phyloP scores from a whole-genome alignment of 2,113 vertebrate genomes.

The Diadophis punctatus region DNA sequence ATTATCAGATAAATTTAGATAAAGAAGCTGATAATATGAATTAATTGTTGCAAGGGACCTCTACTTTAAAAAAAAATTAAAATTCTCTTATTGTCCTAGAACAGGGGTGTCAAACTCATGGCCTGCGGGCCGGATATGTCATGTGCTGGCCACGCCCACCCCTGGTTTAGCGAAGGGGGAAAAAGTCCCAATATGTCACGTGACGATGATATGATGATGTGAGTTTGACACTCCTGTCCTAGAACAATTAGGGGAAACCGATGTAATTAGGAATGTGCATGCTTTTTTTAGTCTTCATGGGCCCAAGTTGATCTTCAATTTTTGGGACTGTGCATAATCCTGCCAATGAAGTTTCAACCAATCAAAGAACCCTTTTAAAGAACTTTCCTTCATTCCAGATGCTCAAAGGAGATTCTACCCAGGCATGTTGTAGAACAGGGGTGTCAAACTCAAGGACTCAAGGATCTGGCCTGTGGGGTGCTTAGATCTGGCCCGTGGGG shows the following conservation, averaged over 20 bases:
- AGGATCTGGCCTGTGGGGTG: too few relatives aligned
- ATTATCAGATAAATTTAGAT: not conserved
- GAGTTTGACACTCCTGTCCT: not conserved
- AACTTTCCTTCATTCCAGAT: not conserved
- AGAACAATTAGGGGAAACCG: not conserved
- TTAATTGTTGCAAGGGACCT: not conserved
- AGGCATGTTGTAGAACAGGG: not conserved
- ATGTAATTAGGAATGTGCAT: not conserved
- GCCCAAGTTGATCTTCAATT: not conserved
- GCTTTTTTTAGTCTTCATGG: not conserved
- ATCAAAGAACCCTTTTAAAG: not conserved
- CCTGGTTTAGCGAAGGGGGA: too few relatives aligned
- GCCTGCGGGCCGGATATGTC: too few relatives aligned
- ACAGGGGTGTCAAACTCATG: too few relatives aligned
- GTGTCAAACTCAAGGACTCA: too few relatives aligned
- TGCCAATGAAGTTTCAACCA: not conserved
- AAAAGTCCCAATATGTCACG: too few relatives aligned
- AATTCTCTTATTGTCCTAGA: too few relatives aligned
- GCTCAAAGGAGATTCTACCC: not conserved
- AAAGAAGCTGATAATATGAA: not conserved
- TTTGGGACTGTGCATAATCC: not conserved
- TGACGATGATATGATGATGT: too few relatives aligned
- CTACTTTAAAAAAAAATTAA: not conserved
- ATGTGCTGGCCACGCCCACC: too few relatives aligned
- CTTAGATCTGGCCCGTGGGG: too few relatives aligned